Conservation (phyloP, 2,888 invertebrate genomes). For the Criorhina ranunculi region DNA sequence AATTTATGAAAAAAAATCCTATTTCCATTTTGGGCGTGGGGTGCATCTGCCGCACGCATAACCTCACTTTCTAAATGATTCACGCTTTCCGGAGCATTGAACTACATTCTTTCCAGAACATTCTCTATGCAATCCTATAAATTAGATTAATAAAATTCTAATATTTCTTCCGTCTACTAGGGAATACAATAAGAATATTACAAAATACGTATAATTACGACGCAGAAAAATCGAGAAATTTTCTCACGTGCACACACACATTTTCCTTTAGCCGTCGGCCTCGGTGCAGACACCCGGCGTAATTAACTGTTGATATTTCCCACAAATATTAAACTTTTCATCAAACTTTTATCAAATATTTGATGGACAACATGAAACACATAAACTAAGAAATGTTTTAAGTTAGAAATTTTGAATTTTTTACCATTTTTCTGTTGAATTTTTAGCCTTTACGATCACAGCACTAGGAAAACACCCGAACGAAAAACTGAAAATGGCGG, state of each 20-base stretch:
- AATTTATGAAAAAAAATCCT: conserved; percentile 16
- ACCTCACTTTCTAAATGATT: conserved; percentile 71
- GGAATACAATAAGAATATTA: neutral
- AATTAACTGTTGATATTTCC: conserved; percentile 74
- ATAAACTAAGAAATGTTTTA: conserved; percentile 35
- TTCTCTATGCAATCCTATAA: conserved; percentile 9
- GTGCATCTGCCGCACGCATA: conserved; percentile 66
- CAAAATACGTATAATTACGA: conserved; percentile 49
- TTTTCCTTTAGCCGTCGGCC: conserved; percentile 28
- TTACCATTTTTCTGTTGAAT: conserved; percentile 73
- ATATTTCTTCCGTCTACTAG: conserved; percentile 8
- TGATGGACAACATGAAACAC: conserved; percentile 37
- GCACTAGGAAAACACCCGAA: conserved; percentile 75
- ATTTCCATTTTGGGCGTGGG: conserved; percentile 66
- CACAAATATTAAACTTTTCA: conserved; percentile 24
- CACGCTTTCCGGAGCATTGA: conserved; percentile 67
- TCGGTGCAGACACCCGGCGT: conserved; percentile 67
- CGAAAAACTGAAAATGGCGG: conserved; percentile 76
- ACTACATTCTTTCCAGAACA: conserved; percentile 59
- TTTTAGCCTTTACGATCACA: conserved; percentile 65
- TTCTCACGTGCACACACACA: conserved; percentile 73
- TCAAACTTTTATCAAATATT: neutral
- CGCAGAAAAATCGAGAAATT: conserved; percentile 73
- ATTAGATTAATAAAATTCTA: conserved; percentile 1
- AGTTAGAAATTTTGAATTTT: conserved; percentile 56